Percentiles rank a stretch among this genome's conserved stretches.
phyloP scores from a whole-genome alignment of 2,113 vertebrate species.

The Brachyistius frenatus region DNA sequence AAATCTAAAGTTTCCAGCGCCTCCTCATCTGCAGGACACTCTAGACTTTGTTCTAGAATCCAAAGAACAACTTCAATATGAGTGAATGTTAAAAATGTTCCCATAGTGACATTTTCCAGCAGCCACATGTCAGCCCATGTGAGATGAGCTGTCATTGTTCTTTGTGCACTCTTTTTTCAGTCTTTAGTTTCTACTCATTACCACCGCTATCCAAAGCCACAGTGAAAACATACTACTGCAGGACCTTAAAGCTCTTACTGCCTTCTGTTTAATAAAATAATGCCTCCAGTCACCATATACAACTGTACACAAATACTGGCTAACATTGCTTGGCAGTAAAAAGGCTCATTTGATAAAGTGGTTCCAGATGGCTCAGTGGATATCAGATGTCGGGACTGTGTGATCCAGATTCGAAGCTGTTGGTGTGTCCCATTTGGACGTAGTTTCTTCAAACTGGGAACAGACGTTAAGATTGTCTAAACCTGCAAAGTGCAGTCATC shows the following conservation, averaged over 20 bases:
- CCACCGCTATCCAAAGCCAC: conserved; percentile 21
- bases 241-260: conserved; percentile 31
- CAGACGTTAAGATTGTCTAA: conserved; percentile 2
- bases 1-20: too few species aligned
- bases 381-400: conserved; percentile 17
- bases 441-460: conserved; percentile 27
- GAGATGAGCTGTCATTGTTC: not conserved
- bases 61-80: too few species aligned
- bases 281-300: conserved; percentile 54
- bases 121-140: too few species aligned
- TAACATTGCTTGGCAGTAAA: conserved; percentile 66
- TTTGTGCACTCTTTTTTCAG: not conserved
- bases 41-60: not conserved
- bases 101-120: not conserved
- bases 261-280: conserved; percentile 61
- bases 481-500: conserved; percentile 15
- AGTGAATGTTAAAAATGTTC: too few species aligned
- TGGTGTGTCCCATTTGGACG: conserved; percentile 23
- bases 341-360: conserved; percentile 61
- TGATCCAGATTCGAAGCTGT: conserved; percentile 29
- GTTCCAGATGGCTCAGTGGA: conserved; percentile 63
- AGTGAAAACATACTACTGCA: conserved; percentile 39
- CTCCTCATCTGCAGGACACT: too few species aligned
- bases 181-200: conserved; percentile 12
- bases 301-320: conserved; percentile 45